These are phyloP conservation scores for Suricata suricatta DNA, from an alignment of 2,113 vertebrate genomes.

Conservation along the genomic window DNA sequence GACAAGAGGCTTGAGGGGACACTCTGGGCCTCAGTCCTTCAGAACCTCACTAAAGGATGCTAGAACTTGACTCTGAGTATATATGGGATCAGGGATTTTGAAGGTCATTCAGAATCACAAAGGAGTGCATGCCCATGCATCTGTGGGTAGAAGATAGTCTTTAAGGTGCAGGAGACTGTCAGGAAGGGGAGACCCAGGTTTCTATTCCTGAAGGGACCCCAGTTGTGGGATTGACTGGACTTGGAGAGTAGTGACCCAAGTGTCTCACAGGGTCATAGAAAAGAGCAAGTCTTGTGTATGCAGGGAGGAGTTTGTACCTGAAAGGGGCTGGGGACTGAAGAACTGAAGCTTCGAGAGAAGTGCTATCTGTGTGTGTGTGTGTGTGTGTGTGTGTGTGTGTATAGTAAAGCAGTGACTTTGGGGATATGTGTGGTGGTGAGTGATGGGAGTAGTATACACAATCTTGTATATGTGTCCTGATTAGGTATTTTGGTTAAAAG, in stretches of 20 bases:
- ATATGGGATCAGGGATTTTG: slow-evolving; percentile 4
- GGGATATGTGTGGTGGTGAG: background rate
- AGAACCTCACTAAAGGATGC: background rate
- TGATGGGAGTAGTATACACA: background rate
- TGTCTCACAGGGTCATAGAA: background rate
- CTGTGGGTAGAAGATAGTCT: background rate
- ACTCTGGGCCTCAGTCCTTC: background rate
- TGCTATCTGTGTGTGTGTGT: background rate
- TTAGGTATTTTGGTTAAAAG: background rate
- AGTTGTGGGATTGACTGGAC: background rate
- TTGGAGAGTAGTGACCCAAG: background rate
- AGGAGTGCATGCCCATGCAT: background rate
- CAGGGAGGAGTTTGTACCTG: background rate
- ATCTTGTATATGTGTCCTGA: background rate
- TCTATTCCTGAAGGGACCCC: background rate
- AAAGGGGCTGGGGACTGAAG: background rate
- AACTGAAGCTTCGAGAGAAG: background rate
- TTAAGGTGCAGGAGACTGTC: background rate
- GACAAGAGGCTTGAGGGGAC: background rate
- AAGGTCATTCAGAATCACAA: slow-evolving; percentile 62
- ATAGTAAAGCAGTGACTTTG: slow-evolving; percentile 26
- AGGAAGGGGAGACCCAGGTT: background rate
- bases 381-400: slow-evolving; percentile 14
- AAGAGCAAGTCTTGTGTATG: background rate
- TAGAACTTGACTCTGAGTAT: background rate